Conservation (phyloP, 2,113 vertebrate species). For the Charadrius vociferus region DNA sequence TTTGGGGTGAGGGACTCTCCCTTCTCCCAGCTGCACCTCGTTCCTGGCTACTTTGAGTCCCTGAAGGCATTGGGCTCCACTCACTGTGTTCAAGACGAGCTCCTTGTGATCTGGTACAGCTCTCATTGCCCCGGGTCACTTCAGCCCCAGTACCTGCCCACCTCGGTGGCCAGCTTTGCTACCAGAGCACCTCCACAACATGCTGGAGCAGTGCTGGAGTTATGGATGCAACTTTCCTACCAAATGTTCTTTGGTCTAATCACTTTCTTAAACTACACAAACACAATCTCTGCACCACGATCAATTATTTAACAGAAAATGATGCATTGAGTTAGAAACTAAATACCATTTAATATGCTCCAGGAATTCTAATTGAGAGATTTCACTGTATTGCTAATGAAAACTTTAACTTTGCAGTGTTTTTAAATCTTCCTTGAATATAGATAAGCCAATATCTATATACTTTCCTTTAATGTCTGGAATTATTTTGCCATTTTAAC, state of each 20-base stretch:
- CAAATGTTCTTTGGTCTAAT: slow-evolving; percentile 75
- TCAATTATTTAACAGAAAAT: slow-evolving; percentile 85
- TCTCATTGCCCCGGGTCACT: neutral
- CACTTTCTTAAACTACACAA: slow-evolving; percentile 82
- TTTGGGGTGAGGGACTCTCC: neutral
- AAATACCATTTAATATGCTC: slow-evolving; percentile 79
- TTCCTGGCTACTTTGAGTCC: neutral
- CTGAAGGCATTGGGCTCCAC: neutral
- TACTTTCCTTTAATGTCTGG: slow-evolving; percentile 54
- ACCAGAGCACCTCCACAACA: neutral
- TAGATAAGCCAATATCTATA: slow-evolving; percentile 75
- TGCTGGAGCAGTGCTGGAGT: neutral
- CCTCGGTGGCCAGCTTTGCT: neutral
- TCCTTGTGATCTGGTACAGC: neutral
- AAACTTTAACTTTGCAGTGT: slow-evolving; percentile 70
- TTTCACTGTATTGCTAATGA: slow-evolving; percentile 69
- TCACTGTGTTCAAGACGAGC: accelerated
- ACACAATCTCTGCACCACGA: slow-evolving; percentile 78
- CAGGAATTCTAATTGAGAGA: slow-evolving; percentile 77
- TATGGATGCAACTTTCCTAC: slow-evolving; percentile 71
- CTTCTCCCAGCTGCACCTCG: accelerated
- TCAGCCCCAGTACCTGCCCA: neutral
- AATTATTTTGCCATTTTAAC: slow-evolving; percentile 70
- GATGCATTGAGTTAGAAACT: slow-evolving; percentile 81
- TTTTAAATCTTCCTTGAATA: slow-evolving; percentile 75